These are phyloP conservation scores for Phortica variegata DNA, from an alignment of 1,140 invertebrate species.

Conservation along the genomic window DNA sequence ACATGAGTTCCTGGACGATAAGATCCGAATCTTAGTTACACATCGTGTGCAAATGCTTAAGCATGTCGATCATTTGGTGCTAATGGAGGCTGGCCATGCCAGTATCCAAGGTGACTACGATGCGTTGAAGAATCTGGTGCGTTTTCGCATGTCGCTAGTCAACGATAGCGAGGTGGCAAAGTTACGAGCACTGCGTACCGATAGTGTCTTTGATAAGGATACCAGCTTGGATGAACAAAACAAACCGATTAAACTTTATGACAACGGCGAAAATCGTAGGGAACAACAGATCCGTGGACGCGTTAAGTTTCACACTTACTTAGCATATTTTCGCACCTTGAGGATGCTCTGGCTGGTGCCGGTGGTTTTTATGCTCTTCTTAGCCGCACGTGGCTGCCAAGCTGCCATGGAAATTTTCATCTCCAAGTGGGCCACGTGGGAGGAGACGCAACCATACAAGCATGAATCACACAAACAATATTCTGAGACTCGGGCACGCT, in stretches of 20 bases:
- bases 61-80: slow-evolving; percentile 70
- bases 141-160: slow-evolving; percentile 39
- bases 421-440: slow-evolving; percentile 64
- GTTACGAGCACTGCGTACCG: slow-evolving; percentile 22
- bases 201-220: slow-evolving; percentile 36
- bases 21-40: slow-evolving; percentile 77
- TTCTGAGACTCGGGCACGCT: slow-evolving; percentile 17
- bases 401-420: slow-evolving; percentile 77
- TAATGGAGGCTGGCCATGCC: slow-evolving; percentile 61
- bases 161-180: slow-evolving; percentile 39
- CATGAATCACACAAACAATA: slow-evolving; percentile 33
- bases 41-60: slow-evolving; percentile 86
- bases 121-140: slow-evolving; percentile 39
- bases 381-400: slow-evolving; percentile 68
- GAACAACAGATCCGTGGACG: slow-evolving; percentile 57
- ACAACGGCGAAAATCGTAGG: slow-evolving; percentile 36
- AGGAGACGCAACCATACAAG: slow-evolving; percentile 39
- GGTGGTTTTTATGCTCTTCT: slow-evolving; percentile 63
- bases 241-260: slow-evolving; percentile 26
- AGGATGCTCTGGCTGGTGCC: slow-evolving; percentile 64
- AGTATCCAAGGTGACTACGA: slow-evolving; percentile 53
- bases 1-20: slow-evolving; percentile 68
- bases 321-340: slow-evolving; percentile 69
- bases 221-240: slow-evolving; percentile 13
- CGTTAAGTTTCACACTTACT: slow-evolving; percentile 62